Evolutionary conservation across 2,888 invertebrate genomes (phyloP), one percentile per base, ranked within the genome.

Genomic region (Meiosimyza decipiens): DNA sequence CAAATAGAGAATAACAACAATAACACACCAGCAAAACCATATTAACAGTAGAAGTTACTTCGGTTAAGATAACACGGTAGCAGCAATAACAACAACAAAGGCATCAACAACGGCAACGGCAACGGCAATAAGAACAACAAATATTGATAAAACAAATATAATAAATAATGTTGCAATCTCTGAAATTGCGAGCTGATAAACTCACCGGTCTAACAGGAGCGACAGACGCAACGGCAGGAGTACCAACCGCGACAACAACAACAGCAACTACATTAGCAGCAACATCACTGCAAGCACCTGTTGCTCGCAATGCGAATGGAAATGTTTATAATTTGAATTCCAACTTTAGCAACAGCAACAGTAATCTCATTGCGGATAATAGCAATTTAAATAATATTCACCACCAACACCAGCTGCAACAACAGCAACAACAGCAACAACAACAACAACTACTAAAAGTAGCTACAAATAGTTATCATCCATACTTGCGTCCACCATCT

Each of bases 91-190:
- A 57, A 65, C 59, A 67, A 22, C 40, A 54, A 50, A 68, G 71
- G 54, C 59, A 74, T 71, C 22, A 62, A 33, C 54, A 51, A 70
- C 22, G 22, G n/a, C n/a, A 22, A 51, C 69, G 68, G 65, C 49
- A 73, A 59, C 16, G 70, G 33, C 40, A 71, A 71, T 59, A 33
- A 22, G 54, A 55, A 67, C 40, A 65, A 65, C 71, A 71, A 74
- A 57, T 57, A 72, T 59, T 70, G 52, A 66, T 62, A 62, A 60
- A 71, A 63, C 64, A 74, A 80, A 75, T 78, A 80, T 76, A 79
- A 79, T 75, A 79, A 80, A 84, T 82, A 80, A 85, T 85, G 85
- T 82, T 85, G 83, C 86, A 86, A 81, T 86, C 86, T 74, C 76
- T 85, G 81, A 83, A 85, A 81, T 78, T 85, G 81, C 80, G 79